Evolutionary conservation across 2,888 invertebrate species (phyloP), one percentile per base, ranked within the genome.

Genomic region (Acleris sparsana): DNA sequence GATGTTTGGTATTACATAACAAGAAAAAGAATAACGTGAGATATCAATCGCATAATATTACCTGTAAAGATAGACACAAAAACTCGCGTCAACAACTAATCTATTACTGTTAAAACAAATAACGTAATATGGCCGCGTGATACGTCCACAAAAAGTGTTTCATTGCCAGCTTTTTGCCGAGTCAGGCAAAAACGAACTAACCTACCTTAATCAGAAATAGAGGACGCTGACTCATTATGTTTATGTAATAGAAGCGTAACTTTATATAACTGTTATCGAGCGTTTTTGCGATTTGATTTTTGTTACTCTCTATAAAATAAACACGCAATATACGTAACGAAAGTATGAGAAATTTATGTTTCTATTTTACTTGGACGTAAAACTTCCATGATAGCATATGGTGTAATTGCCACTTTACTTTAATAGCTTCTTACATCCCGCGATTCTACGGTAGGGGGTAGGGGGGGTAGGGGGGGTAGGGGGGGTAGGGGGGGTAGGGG

Each of bases 151-250:
- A 56, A 56, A 49, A 25, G 22, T 17, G 55, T 51, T 56, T 18
- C 48, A 22, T 22, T 17, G 17, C 46, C 55, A 39, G 39, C 39
- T 51, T 56, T 43, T 56, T 29, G n/a, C 13, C 16, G 22, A 51
- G 1, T 7, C 5, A 0, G 25, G 16, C 20, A 56, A 62, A 55
- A 62, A 55, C 13, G 46, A n/a, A 62, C 56, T 56, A 55, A 62
- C 55, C 62, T 62, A 62, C 62, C 62, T n/a, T 49, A 62, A 56
- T 33, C 17, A 33, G 33, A 46, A 13, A 13, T 7, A 18, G 17
- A 39, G 6, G 39, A 46, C 33, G 33, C 20, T 17, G 44, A 25
- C 3, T 17, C 11, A 43, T 17, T n/a, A 33, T 25, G 44, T 18
- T 33, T 53, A 20, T 16, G 33, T 9, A 33, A 53, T 20, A 43